These are phyloP conservation scores for Neogobius melanostomus DNA, from an alignment of 2,113 vertebrate genomes.

Conservation along the genomic window DNA sequence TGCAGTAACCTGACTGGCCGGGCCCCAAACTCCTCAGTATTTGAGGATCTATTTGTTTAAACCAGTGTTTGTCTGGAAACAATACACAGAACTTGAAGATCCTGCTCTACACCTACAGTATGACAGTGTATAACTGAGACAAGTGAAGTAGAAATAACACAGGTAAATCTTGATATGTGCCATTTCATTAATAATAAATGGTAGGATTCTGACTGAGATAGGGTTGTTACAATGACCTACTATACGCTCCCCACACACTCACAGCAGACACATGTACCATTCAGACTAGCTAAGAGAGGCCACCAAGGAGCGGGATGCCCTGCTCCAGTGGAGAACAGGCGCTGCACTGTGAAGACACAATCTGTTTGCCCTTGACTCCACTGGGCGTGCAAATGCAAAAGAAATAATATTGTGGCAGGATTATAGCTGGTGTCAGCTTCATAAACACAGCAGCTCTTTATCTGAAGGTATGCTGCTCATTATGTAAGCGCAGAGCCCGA, in stretches of 20 bases:
- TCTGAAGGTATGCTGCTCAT: constrained; percentile 25
- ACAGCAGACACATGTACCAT: constrained; percentile 44
- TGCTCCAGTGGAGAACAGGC: constrained; percentile 67
- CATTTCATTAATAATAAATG: constrained; percentile 12
- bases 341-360: constrained; percentile 51
- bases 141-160: neutral
- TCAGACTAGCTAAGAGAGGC: constrained; percentile 40
- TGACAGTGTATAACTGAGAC: neutral
- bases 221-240: constrained; percentile 11
- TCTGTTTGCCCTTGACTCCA: constrained; percentile 19
- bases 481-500: constrained; percentile 39
- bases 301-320: constrained; percentile 61
- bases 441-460: constrained; percentile 1
- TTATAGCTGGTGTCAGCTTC: constrained; percentile 8
- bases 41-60: neutral
- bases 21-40: neutral
- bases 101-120: constrained; percentile 42
- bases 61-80: neutral
- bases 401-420: constrained; percentile 9
- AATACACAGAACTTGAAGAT: constrained; percentile 44
- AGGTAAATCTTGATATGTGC: constrained; percentile 3
- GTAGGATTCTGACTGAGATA: neutral
- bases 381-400: constrained; percentile 9
- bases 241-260: neutral
- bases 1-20: neutral